These are phyloP conservation scores for Eristalis tenax DNA, from an alignment of 2,888 invertebrate species.

Conservation along the genomic window DNA sequence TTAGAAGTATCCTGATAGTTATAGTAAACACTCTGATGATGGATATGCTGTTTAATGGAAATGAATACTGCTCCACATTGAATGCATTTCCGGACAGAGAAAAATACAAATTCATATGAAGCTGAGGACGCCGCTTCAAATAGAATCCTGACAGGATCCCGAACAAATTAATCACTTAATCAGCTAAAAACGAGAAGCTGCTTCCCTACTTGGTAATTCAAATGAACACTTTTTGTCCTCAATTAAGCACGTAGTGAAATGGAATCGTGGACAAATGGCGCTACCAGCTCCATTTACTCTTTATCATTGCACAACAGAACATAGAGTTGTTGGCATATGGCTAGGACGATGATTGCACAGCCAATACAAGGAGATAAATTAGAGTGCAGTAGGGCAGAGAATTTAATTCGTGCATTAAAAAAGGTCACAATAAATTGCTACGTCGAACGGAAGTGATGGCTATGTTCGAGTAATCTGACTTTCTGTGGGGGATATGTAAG, in stretches of 20 bases:
- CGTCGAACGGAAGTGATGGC: background rate
- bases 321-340: slow-evolving; percentile 24
- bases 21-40: slow-evolving; percentile 5
- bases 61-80: background rate
- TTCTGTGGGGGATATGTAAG: background rate
- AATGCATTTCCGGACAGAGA: background rate
- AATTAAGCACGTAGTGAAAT: slow-evolving; percentile 63
- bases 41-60: background rate
- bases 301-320: background rate
- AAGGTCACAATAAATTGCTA: background rate
- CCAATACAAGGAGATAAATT: slow-evolving; percentile 11
- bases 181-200: slow-evolving; percentile 31
- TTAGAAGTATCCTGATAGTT: no score
- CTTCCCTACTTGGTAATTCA: slow-evolving; percentile 33
- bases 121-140: background rate
- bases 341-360: background rate
- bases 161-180: slow-evolving; percentile 55
- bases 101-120: background rate
- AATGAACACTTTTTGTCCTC: slow-evolving; percentile 49
- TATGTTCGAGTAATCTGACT: background rate
- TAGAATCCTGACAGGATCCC: slow-evolving; percentile 9
- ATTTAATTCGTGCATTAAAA: slow-evolving; percentile 47
- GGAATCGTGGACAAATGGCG: slow-evolving; percentile 17
- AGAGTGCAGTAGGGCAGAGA: slow-evolving; percentile 40
- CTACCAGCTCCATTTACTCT: slow-evolving; percentile 10